Evolutionary conservation across 2,113 vertebrate species (phyloP), one percentile per base, ranked within the genome.

Genomic region (Geothlypis trichas): DNA sequence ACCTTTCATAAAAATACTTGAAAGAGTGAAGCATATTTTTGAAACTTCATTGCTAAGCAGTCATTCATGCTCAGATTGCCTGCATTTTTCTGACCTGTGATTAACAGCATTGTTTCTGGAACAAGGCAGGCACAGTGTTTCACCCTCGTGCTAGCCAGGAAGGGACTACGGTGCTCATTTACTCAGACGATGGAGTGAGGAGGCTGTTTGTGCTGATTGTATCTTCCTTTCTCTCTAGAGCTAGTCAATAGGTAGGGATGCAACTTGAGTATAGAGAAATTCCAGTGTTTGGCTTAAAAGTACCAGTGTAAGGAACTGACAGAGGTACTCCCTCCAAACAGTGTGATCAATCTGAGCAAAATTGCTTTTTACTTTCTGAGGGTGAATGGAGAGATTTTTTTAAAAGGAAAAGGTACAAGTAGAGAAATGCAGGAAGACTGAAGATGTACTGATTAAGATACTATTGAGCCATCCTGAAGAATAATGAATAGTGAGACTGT

Each of bases 1-100:
- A 94, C 66, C n/a, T 94, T 90, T 94, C 6, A 7, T 79, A 82
- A 94, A 94, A 96, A 63, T 76, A 46, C 46, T 42, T 79, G n/a
- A 37, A 39, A 41, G 69, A 24, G 58, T 63, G 61, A 94, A 51
- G n/a, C 20, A 1, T 94, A 57, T 89, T 87, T 94, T 92, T 96
- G 77, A 80, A 57, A 27, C 75, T 71, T 94, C 74, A 42, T 69
- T 83, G 84, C 92, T 77, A 90, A 73, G 22, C 41, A 91, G 52
- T 46, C 44, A 44, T 93, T 95, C 80, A 37, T 66, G 74, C 69
- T 92, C 62, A 78, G 63, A 83, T 71, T 85, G 46, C 28, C 63
- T 84, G 3, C 89, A 17, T 88, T 94, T 92, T 91, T n/a, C 66
- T 80, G 85, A 89, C 14, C n/a, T 93, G 49, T 65, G 83, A 28